Base-by-base conservation (phyloP, 1,140 invertebrate genomes). In the Carposina sasakii region DNA sequence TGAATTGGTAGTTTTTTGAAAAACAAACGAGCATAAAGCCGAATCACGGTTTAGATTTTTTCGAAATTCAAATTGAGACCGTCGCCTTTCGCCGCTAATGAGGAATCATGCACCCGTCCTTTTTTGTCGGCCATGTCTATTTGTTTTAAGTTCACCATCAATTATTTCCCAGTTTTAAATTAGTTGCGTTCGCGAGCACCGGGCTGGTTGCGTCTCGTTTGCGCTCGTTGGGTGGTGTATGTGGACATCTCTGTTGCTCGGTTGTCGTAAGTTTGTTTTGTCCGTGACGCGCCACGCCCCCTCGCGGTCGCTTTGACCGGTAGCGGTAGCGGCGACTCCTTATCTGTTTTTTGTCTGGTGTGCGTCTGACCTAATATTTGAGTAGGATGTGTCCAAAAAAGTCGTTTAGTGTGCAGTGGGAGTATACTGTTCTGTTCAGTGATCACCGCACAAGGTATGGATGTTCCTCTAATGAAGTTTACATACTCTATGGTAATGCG, bases 91-190 rank as follows among this genome's bases (percentile, higher is more conserved):
- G 54, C 58, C 63, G 58, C 63, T 69, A 68, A 72, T 77, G 65
- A 67, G 71, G 71, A 72, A n/a, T 71, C 62, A 68, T 76, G 58
- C 66, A 53, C 43, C 63, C 68, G 63, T 72, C 71, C 73, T 74
- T 78, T 76, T 74, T 76, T 76, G 73, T 79, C 75, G 71, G 72
- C 75, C 74, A 72, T 79, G 55, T 79, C 71, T 81, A 77, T 83
- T 83, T 83, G 75, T 78, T 83, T 83, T 76, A 67, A 74, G 66
- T 56, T 73, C 67, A 69, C 63, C 78, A 72, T 83, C 76, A 81
- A 79, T 83, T 83, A 83, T 78, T 76, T 73, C 74, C 67, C 60
- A 65, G 71, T 78, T 81, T 78, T 74, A 76, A 83, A 83, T 81
- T 77, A 76, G 74, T 66, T 45, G 67, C 60, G 65, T 67, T 68